Percentiles rank a stretch among this genome's conserved stretches.
phyloP scores from a whole-genome alignment of 2,797 vertebrate species.

The Siniperca obscura region DNA sequence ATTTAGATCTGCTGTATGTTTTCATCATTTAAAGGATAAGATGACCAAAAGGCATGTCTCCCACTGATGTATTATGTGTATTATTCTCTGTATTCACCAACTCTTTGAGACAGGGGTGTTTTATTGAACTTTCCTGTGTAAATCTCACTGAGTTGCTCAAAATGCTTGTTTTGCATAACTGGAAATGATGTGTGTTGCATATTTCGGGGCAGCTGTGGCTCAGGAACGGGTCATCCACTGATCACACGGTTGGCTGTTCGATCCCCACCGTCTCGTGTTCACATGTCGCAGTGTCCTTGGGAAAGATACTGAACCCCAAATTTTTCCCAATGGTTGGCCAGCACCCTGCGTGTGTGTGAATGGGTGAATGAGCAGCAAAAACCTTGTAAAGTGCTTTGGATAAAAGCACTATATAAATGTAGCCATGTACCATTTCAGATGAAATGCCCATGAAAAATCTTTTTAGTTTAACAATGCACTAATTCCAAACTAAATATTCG shows the following conservation, averaged over 20 bases:
- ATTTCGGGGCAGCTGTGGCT: background rate
- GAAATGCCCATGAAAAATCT: background rate
- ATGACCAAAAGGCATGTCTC: background rate
- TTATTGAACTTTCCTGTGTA: background rate
- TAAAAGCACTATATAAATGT: too few species aligned
- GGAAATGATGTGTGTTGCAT: background rate
- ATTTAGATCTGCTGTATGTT: slow-evolving; percentile 4
- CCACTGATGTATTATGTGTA: slow-evolving; percentile 2
- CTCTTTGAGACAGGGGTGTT: background rate
- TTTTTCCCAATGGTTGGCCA: too few species aligned
- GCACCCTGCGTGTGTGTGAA: too few species aligned
- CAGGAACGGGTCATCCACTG: too few species aligned
- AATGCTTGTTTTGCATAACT: slow-evolving; percentile 5
- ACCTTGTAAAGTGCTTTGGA: too few species aligned
- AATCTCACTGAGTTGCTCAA: slow-evolving; percentile 2
- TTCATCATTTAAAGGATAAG: slow-evolving; percentile 1
- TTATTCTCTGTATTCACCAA: background rate
- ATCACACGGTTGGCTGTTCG: too few species aligned
- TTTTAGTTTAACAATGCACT: background rate
- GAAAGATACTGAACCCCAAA: too few species aligned
- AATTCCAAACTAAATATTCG: background rate
- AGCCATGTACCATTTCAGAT: too few species aligned
- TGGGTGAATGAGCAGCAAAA: too few species aligned
- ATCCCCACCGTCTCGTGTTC: too few species aligned
- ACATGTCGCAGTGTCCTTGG: too few species aligned